Evolutionary conservation across 2,113 vertebrate species (phyloP).

Genomic region (Falcunculus frontatus): DNA sequence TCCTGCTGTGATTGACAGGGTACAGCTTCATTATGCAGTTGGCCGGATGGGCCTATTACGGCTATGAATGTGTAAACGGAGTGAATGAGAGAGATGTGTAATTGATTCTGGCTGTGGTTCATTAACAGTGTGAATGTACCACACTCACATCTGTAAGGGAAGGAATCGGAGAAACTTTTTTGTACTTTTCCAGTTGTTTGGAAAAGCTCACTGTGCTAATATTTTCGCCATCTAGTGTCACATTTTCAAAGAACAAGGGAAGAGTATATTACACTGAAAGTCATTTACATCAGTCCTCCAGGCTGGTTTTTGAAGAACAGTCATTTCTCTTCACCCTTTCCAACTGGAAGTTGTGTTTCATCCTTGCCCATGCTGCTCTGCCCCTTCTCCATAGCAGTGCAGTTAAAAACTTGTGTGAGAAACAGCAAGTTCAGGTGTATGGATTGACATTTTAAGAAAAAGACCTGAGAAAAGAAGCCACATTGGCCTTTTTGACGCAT

Average conservation of each 20-base stretch:
- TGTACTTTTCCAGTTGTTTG: conserved; percentile 35
- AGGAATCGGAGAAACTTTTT: conserved; percentile 3
- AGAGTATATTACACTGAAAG: conserved; percentile 8
- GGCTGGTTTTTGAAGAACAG: neutral
- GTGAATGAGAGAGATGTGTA: conserved; percentile 75
- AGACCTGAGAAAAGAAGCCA: neutral
- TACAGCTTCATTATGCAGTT: conserved; percentile 73
- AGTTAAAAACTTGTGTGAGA: neutral
- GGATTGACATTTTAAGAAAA: conserved; percentile 23
- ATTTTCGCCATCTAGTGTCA: neutral
- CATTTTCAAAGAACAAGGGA: neutral
- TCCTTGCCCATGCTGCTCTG: neutral
- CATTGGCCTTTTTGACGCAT: neutral
- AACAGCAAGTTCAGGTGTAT: neutral
- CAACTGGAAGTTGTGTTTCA: neutral
- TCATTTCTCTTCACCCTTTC: conserved; percentile 27
- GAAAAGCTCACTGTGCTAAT: conserved; percentile 21
- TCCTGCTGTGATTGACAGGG: conserved; percentile 76
- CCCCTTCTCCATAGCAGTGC: neutral
- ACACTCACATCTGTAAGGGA: neutral
- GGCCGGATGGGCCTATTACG: conserved; percentile 69
- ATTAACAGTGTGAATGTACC: conserved; percentile 75
- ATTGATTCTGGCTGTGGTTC: conserved; percentile 83
- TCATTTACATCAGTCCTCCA: neutral
- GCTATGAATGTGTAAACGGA: conserved; percentile 78